phyloP scores from a whole-genome alignment of 2,888 invertebrate genomes.

The Euproctis similis region DNA sequence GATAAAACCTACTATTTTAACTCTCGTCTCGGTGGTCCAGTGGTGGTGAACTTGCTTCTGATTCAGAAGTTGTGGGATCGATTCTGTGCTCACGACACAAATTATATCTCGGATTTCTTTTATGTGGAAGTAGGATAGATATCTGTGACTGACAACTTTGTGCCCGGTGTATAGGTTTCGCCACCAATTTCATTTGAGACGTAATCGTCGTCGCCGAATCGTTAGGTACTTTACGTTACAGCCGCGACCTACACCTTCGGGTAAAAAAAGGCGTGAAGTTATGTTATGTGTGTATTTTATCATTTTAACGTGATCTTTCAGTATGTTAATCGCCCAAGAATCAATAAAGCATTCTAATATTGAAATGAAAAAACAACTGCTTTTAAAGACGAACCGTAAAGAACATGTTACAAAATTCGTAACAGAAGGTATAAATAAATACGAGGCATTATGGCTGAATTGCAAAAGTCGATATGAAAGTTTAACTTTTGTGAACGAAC shows the following conservation, averaged over 20 bases:
- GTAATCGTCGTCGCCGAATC: not conserved
- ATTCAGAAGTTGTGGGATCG: no score
- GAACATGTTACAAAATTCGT: constrained; percentile 34
- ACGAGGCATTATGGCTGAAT: constrained; percentile 47
- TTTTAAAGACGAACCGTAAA: constrained; percentile 41
- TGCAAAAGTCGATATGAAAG: constrained; percentile 50
- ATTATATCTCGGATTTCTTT: no score
- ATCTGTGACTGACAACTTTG: no score
- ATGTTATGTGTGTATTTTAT: no score
- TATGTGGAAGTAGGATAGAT: not conserved
- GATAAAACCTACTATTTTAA: no score
- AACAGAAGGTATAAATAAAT: constrained; percentile 40
- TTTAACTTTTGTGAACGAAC: constrained; percentile 45
- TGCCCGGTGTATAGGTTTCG: no score
- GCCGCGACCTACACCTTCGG: not conserved
- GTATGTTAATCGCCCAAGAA: constrained; percentile 37
- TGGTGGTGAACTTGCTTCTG: no score
- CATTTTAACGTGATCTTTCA: no score
- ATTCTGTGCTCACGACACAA: no score
- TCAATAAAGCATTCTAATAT: constrained; percentile 45
- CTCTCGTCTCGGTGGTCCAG: no score
- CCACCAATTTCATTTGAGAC: not conserved
- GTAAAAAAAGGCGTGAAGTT: no score
- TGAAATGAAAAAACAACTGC: constrained; percentile 45
- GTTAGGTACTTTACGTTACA: not conserved